Evolutionary conservation across 2,797 vertebrate species (phyloP), one percentile per base, ranked within the genome.

Genomic region (Scleropages formosus): DNA sequence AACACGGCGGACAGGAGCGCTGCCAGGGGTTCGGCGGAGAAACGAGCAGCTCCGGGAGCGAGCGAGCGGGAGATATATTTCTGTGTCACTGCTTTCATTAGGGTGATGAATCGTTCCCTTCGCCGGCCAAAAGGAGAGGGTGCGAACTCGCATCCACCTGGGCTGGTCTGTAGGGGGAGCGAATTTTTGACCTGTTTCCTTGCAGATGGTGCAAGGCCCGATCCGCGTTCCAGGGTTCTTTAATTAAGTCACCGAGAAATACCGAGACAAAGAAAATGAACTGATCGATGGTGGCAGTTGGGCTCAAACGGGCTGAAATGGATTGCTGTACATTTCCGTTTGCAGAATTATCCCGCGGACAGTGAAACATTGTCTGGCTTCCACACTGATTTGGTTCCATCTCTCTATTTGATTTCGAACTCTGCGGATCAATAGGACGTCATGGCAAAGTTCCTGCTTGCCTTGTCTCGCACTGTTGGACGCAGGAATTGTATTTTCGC

Each of bases 321-420:
- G 51, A 72, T 72, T 61, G 58, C 31, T 39, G 31, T n/a, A n/a
- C 0, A 20, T 58, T 60, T 60, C 20, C 20, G 58, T 59, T 44
- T 31, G 53, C 31, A 20, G 56, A 56, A 59, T 72, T 44, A 72
- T 72, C 56, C n/a, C 8, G 58, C 26, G 39, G 70, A 72, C 70
- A 72, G 27, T 61, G 39, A 76, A 70, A 70, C 46, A 76, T 70
- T 62, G 61, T 49, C 18, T 76, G 4, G 18, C 24, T 73, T 49
- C 66, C 24, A 64, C 26, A 22, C 75, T 39, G 46, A 76, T 71
- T 64, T 24, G 26, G 76, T 62, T 53, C 61, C 58, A 46, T 63
- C 59, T n/a, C 46, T 71, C 75, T 39, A 27, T 75, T 51, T 58
- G 49, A 66, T 68, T 56, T 75, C 22, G 16, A 7, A 27, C 53